Base-by-base conservation (phyloP, 2,797 vertebrate species). In the Enteromius anoplus region DNA sequence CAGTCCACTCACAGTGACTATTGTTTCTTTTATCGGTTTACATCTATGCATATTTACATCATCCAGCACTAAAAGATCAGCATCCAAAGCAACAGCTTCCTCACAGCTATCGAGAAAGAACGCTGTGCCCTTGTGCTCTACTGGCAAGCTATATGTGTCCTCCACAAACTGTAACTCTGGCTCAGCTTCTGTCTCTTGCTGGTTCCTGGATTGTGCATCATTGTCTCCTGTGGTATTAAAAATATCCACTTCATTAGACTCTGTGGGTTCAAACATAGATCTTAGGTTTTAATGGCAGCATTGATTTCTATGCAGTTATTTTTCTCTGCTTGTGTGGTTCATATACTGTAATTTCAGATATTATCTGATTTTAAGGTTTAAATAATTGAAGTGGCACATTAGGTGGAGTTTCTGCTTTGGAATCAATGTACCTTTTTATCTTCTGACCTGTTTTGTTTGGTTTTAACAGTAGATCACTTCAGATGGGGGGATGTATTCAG, bases 61-160 rank as follows among this genome's bases (percentile, higher is more conserved):
- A 5, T 68, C 49, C 5, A 62, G 17, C 12, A n/a, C 45, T 53
- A 80, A 17, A 79, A 32, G 23, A 21, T 80, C 82, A 77, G 51
- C 75, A 49, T 84, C 53, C 29, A 84, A 5, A 15, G 12, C 26
- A n/a, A 68, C n/a, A 51, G 84, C 85, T 51, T 86, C 86, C 42
- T 81, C 34, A 64, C 86, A 89, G 37, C 85, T 87, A 32, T 87
- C 83, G 17, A 86, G 65, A 65, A 86, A 40, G 5, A 47, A 66
- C 19, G 75, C 75, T 2, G 37, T 37, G 32, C 81, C 85, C 45
- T 62, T 81, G 23, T 84, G 78, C 32, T 82, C 85, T 21, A 64
- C 58, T 11, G 85, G 81, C 40, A 82, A 9, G 21, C 42, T 53
- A 65, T 66, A 29, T 21, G 42, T 71, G 32, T 71, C 72, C 60